These are phyloP conservation scores for Pelmatolapia mariae DNA, from an alignment of 2,113 vertebrate genomes.

Conservation along the genomic window DNA sequence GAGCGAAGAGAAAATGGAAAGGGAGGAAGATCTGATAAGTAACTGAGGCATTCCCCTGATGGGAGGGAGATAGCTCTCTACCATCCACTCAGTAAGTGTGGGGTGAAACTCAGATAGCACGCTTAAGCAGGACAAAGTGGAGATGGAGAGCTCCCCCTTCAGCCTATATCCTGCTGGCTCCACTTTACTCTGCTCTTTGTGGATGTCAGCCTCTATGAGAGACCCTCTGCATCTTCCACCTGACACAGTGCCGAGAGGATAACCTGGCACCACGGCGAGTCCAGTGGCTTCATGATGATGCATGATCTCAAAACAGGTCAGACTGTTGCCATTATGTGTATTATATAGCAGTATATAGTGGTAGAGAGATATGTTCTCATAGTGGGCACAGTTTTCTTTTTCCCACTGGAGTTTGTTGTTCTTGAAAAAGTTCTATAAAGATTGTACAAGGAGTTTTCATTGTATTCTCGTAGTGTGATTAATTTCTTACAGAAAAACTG, in stretches of 20 bases:
- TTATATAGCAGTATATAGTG: background rate
- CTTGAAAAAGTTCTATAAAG: background rate
- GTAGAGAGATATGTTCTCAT: background rate
- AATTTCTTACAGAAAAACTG: background rate
- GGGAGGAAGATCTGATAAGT: constrained; percentile 51
- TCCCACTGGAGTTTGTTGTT: background rate
- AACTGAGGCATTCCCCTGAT: constrained; percentile 37
- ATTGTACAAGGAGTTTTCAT: background rate
- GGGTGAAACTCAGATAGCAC: constrained; percentile 1
- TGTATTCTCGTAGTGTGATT: background rate
- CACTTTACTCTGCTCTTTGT: background rate
- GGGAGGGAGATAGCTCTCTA: constrained; percentile 17
- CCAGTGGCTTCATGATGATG: constrained; percentile 28
- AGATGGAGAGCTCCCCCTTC: constrained; percentile 35
- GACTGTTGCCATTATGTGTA: background rate
- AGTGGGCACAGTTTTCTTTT: background rate
- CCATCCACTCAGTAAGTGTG: constrained; percentile 4
- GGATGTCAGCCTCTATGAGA: constrained; percentile 13
- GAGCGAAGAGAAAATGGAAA: background rate
- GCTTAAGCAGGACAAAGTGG: background rate
- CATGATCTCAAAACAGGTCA: constrained; percentile 32
- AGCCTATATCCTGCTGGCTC: constrained; percentile 1
- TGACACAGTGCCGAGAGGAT: background rate
- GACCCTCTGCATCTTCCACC: constrained; percentile 8
- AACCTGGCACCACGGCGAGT: background rate